Base-by-base conservation (phyloP, 2,888 invertebrate species). In the Drosophila cognata region DNA sequence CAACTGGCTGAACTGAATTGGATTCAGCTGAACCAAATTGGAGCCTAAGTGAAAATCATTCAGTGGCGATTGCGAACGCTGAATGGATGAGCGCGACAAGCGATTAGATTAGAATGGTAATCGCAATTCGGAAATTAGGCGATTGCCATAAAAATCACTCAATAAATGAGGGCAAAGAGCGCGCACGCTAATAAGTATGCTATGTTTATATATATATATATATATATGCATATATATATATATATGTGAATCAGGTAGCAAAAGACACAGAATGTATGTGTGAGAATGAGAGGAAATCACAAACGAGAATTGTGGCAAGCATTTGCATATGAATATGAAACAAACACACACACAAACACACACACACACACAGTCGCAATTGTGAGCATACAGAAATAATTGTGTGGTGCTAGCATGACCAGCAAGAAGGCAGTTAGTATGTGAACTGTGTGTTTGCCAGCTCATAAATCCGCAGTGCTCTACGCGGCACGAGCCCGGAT, bases 261-360 rank as follows among this genome's bases (percentile, higher is more conserved):
- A 56, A 11, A 55, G 16, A 41, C 33, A 55, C 25, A 13, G 21
- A 7, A 46, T 13, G 7, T 13, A 21, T 46, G 21, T 13, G 21
- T 46, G 13, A 13, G 6, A 16, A 18, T 46, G 46, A 4, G 21
- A 7, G 71, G 52, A 68, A 43, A 71, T 68, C 73, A 73, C 71
- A 73, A 83, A 73, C 69, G 75, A n/a, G 55, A 46, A 59, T 50
- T 86, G 78, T 75, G 67, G 75, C 71, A 69, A 84, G 74, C 67
- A 88, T 88, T 89, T 89, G 82, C 83, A 86, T 89, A 84, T 82
- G 89, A 85, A 89, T 87, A 80, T 38, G 28, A 29, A 7, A 13
- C 4, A 28, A 28, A 28, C 25, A 35, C 4, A 7, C 35, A 21
- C 33, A 10, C 29, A 31, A n/a, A 33, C 21, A 33, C 7, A 52